Evolutionary conservation across 2,888 invertebrate species (phyloP).

Genomic region (Marasmarcha lunaedactyla): DNA sequence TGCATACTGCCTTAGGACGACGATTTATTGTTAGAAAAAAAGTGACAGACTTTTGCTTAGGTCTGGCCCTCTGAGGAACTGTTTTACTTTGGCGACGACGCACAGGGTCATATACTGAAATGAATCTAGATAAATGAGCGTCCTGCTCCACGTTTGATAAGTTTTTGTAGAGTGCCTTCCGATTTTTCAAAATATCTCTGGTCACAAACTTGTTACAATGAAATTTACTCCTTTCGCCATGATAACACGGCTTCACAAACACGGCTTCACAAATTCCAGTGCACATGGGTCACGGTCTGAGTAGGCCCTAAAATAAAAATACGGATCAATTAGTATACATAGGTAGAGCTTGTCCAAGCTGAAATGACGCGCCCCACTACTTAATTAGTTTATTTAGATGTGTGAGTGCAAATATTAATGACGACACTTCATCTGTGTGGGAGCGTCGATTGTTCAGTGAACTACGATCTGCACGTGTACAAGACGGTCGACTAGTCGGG

Average conservation of each 20-base stretch:
- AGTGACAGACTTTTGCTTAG: constrained; percentile 1
- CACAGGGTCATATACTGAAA: constrained; percentile 1
- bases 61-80: constrained; percentile 1
- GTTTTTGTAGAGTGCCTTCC: not conserved
- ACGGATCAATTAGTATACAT: not conserved
- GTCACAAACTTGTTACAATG: constrained; percentile 1
- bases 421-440: too few relatives aligned
- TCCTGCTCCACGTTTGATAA: too few relatives aligned
- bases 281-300: constrained; percentile 1
- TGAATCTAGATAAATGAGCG: too few relatives aligned
- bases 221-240: constrained; percentile 1
- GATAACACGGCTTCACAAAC: not conserved
- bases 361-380: too few relatives aligned
- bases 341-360: too few relatives aligned
- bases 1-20: constrained; percentile 3
- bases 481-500: too few relatives aligned
- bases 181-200: constrained; percentile 1
- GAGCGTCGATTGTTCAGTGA: too few relatives aligned
- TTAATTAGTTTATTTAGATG: too few relatives aligned
- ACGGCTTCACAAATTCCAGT: not conserved
- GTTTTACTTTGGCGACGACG: constrained; percentile 1
- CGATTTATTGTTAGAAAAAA: constrained; percentile 1
- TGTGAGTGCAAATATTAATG: too few relatives aligned
- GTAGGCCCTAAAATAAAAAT: constrained; percentile 1
- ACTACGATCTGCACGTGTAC: too few relatives aligned